Conservation (phyloP, 2,888 invertebrate species). For the Parnassius orleans region DNA sequence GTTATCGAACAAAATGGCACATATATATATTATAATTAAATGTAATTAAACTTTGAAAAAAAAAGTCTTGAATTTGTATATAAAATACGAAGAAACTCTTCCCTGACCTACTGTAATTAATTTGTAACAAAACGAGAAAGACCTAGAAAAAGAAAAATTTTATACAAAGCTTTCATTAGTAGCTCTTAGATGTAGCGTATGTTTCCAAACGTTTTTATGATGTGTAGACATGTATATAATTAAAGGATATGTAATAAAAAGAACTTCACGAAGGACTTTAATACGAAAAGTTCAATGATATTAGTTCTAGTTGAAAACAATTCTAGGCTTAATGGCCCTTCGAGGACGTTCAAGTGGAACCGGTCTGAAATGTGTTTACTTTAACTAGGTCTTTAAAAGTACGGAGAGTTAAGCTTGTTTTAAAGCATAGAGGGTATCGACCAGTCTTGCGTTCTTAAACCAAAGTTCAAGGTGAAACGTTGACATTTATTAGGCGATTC, state of each 20-base stretch:
- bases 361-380: constrained; percentile 56
- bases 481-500: constrained; percentile 75
- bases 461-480: constrained; percentile 77
- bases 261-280: constrained; percentile 16
- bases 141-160: too few relatives aligned
- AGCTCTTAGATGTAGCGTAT: too few relatives aligned
- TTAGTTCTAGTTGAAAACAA: constrained; percentile 38
- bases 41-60: too few relatives aligned
- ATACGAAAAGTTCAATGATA: constrained; percentile 27
- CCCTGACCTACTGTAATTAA: too few relatives aligned
- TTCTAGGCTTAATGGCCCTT: constrained; percentile 54
- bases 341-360: constrained; percentile 53
- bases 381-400: constrained; percentile 44
- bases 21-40: too few relatives aligned
- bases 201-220: too few relatives aligned
- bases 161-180: too few relatives aligned
- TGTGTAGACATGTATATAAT: too few relatives aligned
- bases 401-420: constrained; percentile 42
- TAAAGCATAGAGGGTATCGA: constrained; percentile 44
- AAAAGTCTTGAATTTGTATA: too few relatives aligned
- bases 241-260: background rate
- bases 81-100: too few relatives aligned
- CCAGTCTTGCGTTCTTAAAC: constrained; percentile 58
- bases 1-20: too few relatives aligned
- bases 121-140: too few relatives aligned